Evolutionary conservation across 2,113 vertebrate species (phyloP).

Genomic region (Fulica atra): DNA sequence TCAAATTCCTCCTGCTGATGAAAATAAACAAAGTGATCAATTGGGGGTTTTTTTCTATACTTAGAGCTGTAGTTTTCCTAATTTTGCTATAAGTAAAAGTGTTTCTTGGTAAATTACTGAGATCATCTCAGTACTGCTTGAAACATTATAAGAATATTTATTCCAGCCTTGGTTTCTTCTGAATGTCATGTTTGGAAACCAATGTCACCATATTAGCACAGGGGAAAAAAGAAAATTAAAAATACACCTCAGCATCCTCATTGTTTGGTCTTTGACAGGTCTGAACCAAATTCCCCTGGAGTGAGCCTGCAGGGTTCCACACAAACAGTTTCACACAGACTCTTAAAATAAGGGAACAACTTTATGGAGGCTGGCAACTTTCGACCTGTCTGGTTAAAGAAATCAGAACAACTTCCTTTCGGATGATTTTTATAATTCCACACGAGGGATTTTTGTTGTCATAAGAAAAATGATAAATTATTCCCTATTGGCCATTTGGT

Average conservation of each 20-base stretch:
- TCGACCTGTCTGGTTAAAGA: not conserved
- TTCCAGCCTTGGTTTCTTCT: not conserved
- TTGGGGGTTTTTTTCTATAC: not conserved
- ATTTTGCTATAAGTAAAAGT: not conserved
- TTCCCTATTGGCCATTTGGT: not conserved
- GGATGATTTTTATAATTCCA: not conserved
- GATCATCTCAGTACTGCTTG: not conserved
- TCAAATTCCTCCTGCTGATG: not conserved
- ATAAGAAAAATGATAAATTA: not conserved
- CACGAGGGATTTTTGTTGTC: not conserved
- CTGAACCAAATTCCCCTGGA: slow-evolving; percentile 57
- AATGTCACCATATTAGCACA: not conserved
- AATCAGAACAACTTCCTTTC: not conserved
- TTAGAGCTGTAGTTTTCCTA: not conserved
- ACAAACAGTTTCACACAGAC: slow-evolving; percentile 26
- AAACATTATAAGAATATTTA: not conserved
- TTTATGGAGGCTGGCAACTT: slow-evolving; percentile 25
- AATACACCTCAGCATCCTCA: not conserved
- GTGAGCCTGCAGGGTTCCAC: slow-evolving; percentile 65
- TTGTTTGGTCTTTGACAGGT: slow-evolving; percentile 51
- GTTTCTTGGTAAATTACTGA: not conserved
- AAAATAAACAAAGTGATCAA: not conserved
- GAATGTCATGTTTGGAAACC: not conserved
- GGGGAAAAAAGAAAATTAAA: not conserved
- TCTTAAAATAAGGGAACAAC: slow-evolving; percentile 30